These are phyloP conservation scores for Bombus soroeensis DNA, from an alignment of 1,140 invertebrate genomes.

Conservation along the genomic window DNA sequence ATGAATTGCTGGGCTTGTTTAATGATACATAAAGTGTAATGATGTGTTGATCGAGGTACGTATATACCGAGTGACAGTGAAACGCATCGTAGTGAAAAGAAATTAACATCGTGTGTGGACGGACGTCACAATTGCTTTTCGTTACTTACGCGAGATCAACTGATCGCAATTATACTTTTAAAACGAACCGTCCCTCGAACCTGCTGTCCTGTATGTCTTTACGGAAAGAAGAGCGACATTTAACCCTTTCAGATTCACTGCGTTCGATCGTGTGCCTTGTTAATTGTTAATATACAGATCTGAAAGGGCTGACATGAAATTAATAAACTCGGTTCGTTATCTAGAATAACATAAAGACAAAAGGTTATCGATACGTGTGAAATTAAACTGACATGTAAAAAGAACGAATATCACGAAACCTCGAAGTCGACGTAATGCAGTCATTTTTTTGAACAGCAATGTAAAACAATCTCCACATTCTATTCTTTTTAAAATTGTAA, in stretches of 20 bases:
- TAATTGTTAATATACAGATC: conserved; percentile 8
- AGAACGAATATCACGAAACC: not conserved
- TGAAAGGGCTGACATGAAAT: conserved; percentile 12
- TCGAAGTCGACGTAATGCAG: not conserved
- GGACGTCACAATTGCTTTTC: conserved; percentile 58
- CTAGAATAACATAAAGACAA: not conserved
- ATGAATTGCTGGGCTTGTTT: not conserved
- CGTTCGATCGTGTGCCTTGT: not conserved
- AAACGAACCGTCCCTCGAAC: conserved; percentile 27
- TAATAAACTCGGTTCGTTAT: not conserved
- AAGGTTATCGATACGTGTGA: not conserved
- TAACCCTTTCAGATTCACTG: conserved; percentile 9
- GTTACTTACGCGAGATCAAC: conserved; percentile 51
- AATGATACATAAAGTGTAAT: conserved; percentile 2
- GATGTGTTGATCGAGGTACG: not conserved
- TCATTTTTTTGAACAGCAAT: conserved; percentile 9
- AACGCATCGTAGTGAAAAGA: conserved; percentile 32
- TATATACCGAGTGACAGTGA: conserved; percentile 37
- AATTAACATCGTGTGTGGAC: conserved; percentile 34
- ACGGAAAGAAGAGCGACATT: not conserved
- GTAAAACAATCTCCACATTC: not conserved
- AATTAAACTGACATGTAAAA: not conserved
- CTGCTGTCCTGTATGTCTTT: conserved; percentile 41
- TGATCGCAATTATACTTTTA: conserved; percentile 13
- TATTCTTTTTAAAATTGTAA: not conserved